Base-by-base conservation (phyloP, 2,113 vertebrate species). In the Rhinolophus ferrumequinum region DNA sequence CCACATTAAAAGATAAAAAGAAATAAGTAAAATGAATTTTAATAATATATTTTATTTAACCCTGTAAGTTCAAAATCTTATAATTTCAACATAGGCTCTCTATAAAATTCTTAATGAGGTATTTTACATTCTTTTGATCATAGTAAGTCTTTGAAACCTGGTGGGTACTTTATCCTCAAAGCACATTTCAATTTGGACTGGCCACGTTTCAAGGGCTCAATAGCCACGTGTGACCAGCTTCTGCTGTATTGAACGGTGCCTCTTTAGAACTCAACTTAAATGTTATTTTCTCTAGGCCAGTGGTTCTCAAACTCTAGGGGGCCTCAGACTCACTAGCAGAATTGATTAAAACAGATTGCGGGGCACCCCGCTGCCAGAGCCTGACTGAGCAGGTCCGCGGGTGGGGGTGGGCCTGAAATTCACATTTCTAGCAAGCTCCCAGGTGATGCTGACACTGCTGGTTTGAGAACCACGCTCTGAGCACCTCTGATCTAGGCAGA, bases 41-140 rank as follows among this genome's bases (percentile, higher is more conserved):
- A 70, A 62, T 87, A 66, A 67, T 62, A 24, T 18, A 89, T 73
- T 86, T 86, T 85, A 84, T 38, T 79, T 89, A 82, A 87, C 41
- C 28, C 64, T 90, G 70, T 22, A 60, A 54, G n/a, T 72, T 81
- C 75, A 90, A 93, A 82, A 82, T 47, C 56, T n/a, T 60, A 52
- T 80, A 35, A 90, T 73, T 69, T 41, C 33, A 82, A 50, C 67
- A 77, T 33, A 60, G 47, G 69, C 90, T 35, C 50, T 41, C 47
- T 38, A 54, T n/a, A 72, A 79, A 93, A 93, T 30, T 80, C 30
- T 80, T 50, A 35, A 67, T 47, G 21, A 54, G 30, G 21, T n/a
- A 52, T 54, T 88, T 83, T 60, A 80, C 19, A 18, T 60, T 94
- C 41, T 54, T 87, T 81, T 84, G 44, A 67, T 54, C 50, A 66